phyloP scores from a whole-genome alignment of 2,888 invertebrate species.

The Perizoma flavofasciatum region DNA sequence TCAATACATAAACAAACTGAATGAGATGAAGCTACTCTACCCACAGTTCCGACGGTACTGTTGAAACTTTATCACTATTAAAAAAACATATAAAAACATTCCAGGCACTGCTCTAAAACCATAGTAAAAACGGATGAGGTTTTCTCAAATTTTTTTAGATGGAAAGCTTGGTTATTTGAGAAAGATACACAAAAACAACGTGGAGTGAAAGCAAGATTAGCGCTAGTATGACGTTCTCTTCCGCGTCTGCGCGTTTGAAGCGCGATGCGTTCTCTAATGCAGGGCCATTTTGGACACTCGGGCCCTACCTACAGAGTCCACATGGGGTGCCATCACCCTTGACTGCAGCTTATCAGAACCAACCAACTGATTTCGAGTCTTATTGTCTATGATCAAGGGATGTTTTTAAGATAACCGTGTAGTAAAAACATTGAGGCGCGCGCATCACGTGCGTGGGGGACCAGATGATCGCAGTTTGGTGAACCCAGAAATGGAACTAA shows the following conservation, averaged over 20 bases:
- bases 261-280: conserved; percentile 53
- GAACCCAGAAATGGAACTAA: conserved; percentile 55
- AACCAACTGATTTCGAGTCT: conserved; percentile 40
- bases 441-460: conserved; percentile 71
- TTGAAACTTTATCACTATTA: conserved; percentile 14
- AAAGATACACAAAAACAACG: conserved; percentile 53
- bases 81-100: conserved; percentile 8
- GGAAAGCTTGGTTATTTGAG: conserved; percentile 31
- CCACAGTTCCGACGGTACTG: conserved; percentile 46
- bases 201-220: conserved; percentile 64
- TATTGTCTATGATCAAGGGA: conserved; percentile 28
- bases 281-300: conserved; percentile 66
- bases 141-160: neutral
- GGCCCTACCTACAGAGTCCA: conserved; percentile 64
- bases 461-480: conserved; percentile 75
- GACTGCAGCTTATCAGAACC: conserved; percentile 54
- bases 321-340: conserved; percentile 54
- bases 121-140: conserved; percentile 7
- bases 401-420: conserved; percentile 14
- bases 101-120: conserved; percentile 1
- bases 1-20: conserved; percentile 81
- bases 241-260: conserved; percentile 76
- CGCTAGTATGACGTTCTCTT: conserved; percentile 77
- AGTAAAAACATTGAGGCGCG: conserved; percentile 59
- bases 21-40: conserved; percentile 67